Evolutionary conservation across 1,140 invertebrate genomes (phyloP), one percentile per base, ranked within the genome.

Genomic region (Chelonus insularis): DNA sequence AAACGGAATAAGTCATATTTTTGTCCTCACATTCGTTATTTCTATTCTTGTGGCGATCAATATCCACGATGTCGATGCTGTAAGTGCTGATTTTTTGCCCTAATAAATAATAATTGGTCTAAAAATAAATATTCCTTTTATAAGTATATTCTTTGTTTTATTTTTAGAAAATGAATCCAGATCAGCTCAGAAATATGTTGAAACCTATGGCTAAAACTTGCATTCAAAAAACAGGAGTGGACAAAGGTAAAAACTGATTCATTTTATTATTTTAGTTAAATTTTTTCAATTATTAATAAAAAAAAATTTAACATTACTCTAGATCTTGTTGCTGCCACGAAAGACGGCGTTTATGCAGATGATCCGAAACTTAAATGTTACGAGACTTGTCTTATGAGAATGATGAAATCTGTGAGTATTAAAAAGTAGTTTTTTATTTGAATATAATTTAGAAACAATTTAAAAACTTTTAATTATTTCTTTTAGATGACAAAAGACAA

Each of bases 341-440:
- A 39, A 7, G 34, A 45, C 1, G 71, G 71, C 0, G n/a, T 57
- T 48, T 70, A 65, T 21, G 64, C 64, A 1, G 66, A 67, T 1
- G 62, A 71, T 14, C 16, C 41, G 7, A 5, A 54, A 6, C 41
- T 72, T 0, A 57, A 57, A 34, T 72, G 71, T 32, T 71, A 72
- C 20, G 62, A 67, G 3, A 25, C 56, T 2, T 72, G 71, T 14
- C 12, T 72, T 16, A 54, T 71, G 55, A 67, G 65, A 16, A n/a
- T 45, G 8, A 34, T 72, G 43, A 63, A 67, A 66, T 62, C 57
- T n/a, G 71, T 72, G 60, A 70, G 45, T 57, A 43, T 48, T 43
- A 20, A 16, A 4, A 8, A 11, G 12, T 34, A 20, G 25, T 36
- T n/a, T 29, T 34, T 50, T 29, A 7, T 25, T 25, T 25, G 7